Base-by-base conservation (phyloP, 2,888 invertebrate species). In the Elegia similella region DNA sequence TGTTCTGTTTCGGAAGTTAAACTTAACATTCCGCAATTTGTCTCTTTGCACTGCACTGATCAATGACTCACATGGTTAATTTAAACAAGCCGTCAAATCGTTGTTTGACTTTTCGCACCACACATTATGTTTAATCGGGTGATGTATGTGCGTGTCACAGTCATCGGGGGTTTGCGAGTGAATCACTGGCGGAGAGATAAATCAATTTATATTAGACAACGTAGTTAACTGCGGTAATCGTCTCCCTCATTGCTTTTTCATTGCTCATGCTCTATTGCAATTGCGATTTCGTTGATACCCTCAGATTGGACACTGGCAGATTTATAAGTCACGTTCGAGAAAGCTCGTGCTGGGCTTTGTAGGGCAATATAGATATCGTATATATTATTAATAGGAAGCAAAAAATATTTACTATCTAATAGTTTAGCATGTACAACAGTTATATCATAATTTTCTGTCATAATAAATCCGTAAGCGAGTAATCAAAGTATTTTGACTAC, bases 291-390 rank as follows among this genome's bases (percentile, higher is more conserved):
- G 59, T 63, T 62, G 60, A 62, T 67, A 63, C 59, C 64, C 50
- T 34, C 59, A 62, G 62, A 66, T 57, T 66, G 68, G 73, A 67
- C 66, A 69, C 73, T 73, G 68, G 56, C 57, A 68, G 78, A 84
- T 84, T 82, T 80, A 81, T 78, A 78, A 80, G 76, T 80, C 81
- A 82, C 79, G 81, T 73, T 78, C 68, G 75, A 75, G 75, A 76
- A 77, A 79, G 79, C 69, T 79, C 74, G 76, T 76, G 78, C 59
- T 66, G 65, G 68, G 66, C 70, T 75, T 70, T 72, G 34, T 50
- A 50, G 50, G 50, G 50, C 50, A 50, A 50, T 50, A 50, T 34
- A 16, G 50, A 16, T 16, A 38, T 50, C 34, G 34, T 50, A 50
- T 50, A 48, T 30, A 15, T 50, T 50, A 50, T 50, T 16, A 50